Evolutionary conservation across 2,113 vertebrate species (phyloP).

Genomic region (Sarotherodon lohbergeri): DNA sequence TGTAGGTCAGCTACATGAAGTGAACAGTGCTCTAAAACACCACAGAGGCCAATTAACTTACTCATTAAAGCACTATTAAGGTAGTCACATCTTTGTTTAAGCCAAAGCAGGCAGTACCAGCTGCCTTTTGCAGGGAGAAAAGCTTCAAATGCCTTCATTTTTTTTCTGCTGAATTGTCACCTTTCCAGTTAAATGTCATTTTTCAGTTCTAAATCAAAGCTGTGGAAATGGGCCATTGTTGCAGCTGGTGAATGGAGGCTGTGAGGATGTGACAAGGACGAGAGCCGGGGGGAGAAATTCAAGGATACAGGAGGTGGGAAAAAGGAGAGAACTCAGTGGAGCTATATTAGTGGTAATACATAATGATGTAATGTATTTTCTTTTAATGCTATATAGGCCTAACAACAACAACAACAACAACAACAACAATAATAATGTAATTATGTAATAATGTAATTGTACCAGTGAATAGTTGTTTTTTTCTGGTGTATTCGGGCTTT

Average conservation of each 20-base stretch:
- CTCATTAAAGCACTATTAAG: background rate
- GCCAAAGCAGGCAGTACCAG: background rate
- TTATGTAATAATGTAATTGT: background rate
- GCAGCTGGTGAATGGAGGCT: background rate
- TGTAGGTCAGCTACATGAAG: conserved; percentile 4
- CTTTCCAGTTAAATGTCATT: conserved; percentile 6
- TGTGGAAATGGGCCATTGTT: conserved; percentile 49
- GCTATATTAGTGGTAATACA: background rate
- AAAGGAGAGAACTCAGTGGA: background rate
- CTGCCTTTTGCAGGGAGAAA: background rate
- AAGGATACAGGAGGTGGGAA: background rate
- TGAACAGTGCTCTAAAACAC: background rate
- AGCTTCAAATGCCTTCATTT: background rate
- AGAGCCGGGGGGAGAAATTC: background rate
- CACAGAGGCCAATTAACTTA: background rate
- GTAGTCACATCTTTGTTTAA: background rate
- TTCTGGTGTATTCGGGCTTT: background rate
- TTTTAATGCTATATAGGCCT: background rate
- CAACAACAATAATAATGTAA: background rate
- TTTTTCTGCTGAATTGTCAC: background rate
- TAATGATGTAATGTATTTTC: background rate
- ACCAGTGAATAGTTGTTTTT: background rate
- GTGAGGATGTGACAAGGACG: conserved; percentile 1
- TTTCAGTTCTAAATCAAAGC: conserved; percentile 18
- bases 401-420: background rate